Conservation (phyloP, 2,888 invertebrate species). For the Temnothorax ravouxi region DNA sequence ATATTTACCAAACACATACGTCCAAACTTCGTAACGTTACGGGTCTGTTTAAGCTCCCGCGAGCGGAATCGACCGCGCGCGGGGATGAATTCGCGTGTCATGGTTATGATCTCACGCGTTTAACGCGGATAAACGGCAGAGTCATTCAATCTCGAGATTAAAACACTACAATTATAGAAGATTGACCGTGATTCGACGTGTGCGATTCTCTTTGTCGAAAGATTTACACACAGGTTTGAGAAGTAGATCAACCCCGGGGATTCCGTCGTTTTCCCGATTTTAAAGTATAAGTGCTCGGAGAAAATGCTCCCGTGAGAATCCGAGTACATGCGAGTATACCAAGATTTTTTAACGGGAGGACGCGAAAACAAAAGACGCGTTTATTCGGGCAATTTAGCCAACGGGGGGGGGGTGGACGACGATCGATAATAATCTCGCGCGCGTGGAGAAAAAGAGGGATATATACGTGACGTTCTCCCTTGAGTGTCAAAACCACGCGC, state of each 20-base stretch:
- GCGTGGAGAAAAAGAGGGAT: constrained; percentile 32
- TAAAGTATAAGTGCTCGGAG: background rate
- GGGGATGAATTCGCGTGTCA: constrained; percentile 45
- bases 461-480: constrained; percentile 54
- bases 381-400: constrained; percentile 64
- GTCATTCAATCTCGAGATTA: constrained; percentile 44
- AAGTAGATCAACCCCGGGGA: background rate
- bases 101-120: constrained; percentile 41
- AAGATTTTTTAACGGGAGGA: constrained; percentile 12
- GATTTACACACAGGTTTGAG: background rate
- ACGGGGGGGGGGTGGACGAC: background rate
- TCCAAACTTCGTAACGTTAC: constrained; percentile 19
- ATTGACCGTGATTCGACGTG: constrained; percentile 26
- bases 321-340: background rate
- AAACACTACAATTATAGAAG: constrained; percentile 34
- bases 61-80: constrained; percentile 22
- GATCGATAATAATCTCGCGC: constrained; percentile 71
- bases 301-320: background rate
- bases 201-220: background rate
- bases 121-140: constrained; percentile 22
- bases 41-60: constrained; percentile 30
- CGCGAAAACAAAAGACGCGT: constrained; percentile 65
- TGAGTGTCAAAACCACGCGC: constrained; percentile 18
- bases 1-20: constrained; percentile 34
- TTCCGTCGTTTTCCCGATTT: background rate